Base-by-base conservation (phyloP, 2,888 invertebrate genomes). In the Pollenia amentaria region DNA sequence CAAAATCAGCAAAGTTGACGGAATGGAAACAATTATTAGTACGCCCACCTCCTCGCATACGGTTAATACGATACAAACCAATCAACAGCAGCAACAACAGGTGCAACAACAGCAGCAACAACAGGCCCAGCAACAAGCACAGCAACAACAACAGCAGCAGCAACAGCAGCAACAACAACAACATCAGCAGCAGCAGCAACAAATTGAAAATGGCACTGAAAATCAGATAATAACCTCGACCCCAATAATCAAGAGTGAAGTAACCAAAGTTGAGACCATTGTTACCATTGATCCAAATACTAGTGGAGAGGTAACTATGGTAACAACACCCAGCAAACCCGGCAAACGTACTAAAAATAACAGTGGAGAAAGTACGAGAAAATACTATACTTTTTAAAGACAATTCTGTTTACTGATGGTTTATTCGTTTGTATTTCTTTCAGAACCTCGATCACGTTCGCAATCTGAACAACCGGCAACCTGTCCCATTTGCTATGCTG, bases 381-480 rank as follows among this genome's bases (percentile, higher is more conserved):
- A 16, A 10, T 44, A 38, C 18, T 53, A 6, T 3, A 29, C 3
- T 29, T 29, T 29, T 29, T 29, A 29, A 29, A 29, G 29, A 4
- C 29, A 29, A 29, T 29, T 29, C 29, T 51, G 11, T 40, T 9
- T 46, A n/a, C 1, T 29, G 6, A 11, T 11, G 29, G 42, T 12
- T 2, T 46, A 38, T 29, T 60, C 4, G 21, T 21, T 29, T 12
- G 14, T 51, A 18, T 53, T 44, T 53, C 29, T 42, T 42, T 42
- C 9, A 93, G 93, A 94, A 88, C 94, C 94, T 42, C 94, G 95
- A 89, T 93, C 94, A 73, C 94, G 95, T 79, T 95, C 95, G 29
- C 95, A 95, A 88, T 95, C 95, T 12, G 95, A 95, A 90, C 95
- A 95, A 92, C 95, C 95, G 48, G 95, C 95, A 29, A 94, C 94